Evolutionary conservation across 2,888 invertebrate species (phyloP), one percentile per base, ranked within the genome.

Genomic region (Elegia similella): DNA sequence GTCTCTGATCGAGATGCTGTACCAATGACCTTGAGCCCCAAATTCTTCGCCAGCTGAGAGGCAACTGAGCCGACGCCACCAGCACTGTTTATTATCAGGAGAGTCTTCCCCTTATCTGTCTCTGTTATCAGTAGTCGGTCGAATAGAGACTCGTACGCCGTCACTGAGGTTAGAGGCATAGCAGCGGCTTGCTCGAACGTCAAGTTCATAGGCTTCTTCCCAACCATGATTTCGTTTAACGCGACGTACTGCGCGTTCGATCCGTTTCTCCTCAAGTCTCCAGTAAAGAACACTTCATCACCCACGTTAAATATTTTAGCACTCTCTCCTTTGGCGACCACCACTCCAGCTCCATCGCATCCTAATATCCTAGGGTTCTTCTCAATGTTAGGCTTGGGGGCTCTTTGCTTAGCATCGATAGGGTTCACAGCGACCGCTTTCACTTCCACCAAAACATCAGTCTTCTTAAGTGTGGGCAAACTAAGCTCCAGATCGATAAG

Each of bases 61-160:
- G 89, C 88, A 0, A 89, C 69, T 6, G 88, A 82, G 0, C 90
- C 90, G 0, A 89, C 89, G 23, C 90, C 90, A 0, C 89, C 90
- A 1, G 82, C 85, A 62, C 89, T 90, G 57, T 89, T 90, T 46
- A 90, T 83, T 29, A 90, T 76, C 52, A 89, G 67, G 7, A 90
- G 63, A 17, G 82, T 70, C 62, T 84, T 89, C 2, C 84, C 86
- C 62, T 73, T 80, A 64, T 88, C 88, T 58, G 84, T 85, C 16
- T 82, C 81, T 12, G 86, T 75, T n/a, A 90, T 42, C 16, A 74
- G 57, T 43, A 90, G 61, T 2, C 88, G 77, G 54, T 90, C 89
- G 63, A 72, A 80, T 15, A 90, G 62, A 16, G 83, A 72, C 63
- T 88, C 89, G 59, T 77, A 84, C 12, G 89, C 88, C 5, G 89